Conservation (phyloP, 2,797 vertebrate species). For the Anguilla pacifica region DNA sequence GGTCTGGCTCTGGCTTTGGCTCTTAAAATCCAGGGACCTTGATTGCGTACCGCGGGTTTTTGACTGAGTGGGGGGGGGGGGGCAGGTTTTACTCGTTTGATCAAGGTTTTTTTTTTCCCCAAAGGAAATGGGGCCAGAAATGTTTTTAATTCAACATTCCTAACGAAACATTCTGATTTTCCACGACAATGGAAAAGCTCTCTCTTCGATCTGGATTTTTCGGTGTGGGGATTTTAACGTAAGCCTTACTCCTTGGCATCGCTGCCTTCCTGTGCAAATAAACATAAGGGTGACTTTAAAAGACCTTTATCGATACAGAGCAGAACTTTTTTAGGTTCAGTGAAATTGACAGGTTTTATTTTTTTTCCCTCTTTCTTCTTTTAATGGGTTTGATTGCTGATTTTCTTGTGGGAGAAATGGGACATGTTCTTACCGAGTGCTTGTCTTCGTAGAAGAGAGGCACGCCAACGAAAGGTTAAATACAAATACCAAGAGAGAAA, state of each 20-base stretch:
- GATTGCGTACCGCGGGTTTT: background rate
- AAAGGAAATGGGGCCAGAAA: too few relatives aligned
- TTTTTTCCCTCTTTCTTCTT: background rate
- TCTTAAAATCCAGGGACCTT: slow-evolving; percentile 19
- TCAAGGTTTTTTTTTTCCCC: slow-evolving; percentile 29
- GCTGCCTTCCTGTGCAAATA: slow-evolving; percentile 19
- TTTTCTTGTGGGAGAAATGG: background rate
- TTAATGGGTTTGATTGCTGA: slow-evolving; percentile 3
- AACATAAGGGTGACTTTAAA: slow-evolving; percentile 2
- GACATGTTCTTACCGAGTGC: background rate
- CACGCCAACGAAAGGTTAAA: background rate
- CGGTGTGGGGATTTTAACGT: slow-evolving; percentile 34
- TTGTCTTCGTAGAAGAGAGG: slow-evolving; percentile 18
- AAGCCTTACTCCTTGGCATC: slow-evolving; percentile 20
- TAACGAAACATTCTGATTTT: slow-evolving; percentile 40
- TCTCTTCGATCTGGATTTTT: slow-evolving; percentile 9
- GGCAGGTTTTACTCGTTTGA: slow-evolving; percentile 20
- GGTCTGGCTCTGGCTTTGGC: slow-evolving; percentile 34
- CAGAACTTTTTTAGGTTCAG: slow-evolving; percentile 2
- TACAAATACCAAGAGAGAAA: background rate
- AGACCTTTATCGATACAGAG: slow-evolving; percentile 18
- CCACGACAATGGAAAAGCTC: slow-evolving; percentile 27
- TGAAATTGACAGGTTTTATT: background rate
- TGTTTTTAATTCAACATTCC: slow-evolving; percentile 12
- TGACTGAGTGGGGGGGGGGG: background rate